Conservation (phyloP, 2,113 vertebrate species). For the Colistium nudipinnis region DNA sequence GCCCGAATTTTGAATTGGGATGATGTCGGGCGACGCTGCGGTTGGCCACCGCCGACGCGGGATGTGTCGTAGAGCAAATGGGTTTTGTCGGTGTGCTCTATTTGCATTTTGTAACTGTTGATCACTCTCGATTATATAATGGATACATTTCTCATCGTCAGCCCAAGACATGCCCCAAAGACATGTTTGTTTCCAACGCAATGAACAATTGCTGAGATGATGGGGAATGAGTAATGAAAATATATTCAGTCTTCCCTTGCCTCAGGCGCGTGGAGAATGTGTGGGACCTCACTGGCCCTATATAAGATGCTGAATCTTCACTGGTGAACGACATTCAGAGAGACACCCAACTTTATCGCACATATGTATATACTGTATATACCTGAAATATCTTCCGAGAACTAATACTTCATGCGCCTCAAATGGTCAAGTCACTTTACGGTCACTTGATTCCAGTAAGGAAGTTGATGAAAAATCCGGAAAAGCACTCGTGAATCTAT, state of each 20-base stretch:
- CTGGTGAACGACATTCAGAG: conserved; percentile 1
- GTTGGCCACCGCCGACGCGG: conserved; percentile 5
- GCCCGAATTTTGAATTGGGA: not conserved
- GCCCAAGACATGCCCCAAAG: conserved; percentile 48
- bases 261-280: conserved; percentile 44
- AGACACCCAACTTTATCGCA: conserved; percentile 5
- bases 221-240: conserved; percentile 60
- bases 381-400: too few relatives aligned
- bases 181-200: conserved; percentile 66
- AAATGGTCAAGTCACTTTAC: too few relatives aligned
- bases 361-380: too few relatives aligned
- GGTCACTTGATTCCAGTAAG: too few relatives aligned
- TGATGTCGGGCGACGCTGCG: not conserved
- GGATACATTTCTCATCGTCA: conserved; percentile 59
- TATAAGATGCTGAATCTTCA: conserved; percentile 21
- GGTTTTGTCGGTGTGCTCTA: conserved; percentile 44
- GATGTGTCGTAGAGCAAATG: conserved; percentile 35
- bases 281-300: conserved; percentile 45
- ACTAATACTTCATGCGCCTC: too few relatives aligned
- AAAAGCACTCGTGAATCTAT: too few relatives aligned
- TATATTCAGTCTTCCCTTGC: conserved; percentile 47
- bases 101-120: conserved; percentile 52
- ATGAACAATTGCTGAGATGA: conserved; percentile 55
- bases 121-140: conserved; percentile 58
- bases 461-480: too few relatives aligned